Conservation (phyloP, 1,140 invertebrate species). For the Trachymyrmex cornetzi region DNA sequence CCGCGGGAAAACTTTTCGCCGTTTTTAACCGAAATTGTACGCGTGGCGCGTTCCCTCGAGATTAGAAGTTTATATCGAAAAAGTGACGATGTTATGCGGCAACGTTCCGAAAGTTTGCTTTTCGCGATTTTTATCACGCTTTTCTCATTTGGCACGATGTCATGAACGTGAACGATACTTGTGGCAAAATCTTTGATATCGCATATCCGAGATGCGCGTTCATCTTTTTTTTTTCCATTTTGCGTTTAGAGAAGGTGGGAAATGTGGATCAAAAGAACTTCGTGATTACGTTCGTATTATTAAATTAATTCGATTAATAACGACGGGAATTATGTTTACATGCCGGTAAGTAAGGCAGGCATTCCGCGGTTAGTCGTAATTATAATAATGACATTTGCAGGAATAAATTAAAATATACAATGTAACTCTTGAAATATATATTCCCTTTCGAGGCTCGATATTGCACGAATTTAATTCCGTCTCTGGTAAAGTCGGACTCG, state of each 20-base stretch:
- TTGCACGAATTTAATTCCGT: constrained; percentile 2
- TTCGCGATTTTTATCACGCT: background rate
- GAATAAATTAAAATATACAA: constrained; percentile 8
- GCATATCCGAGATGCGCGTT: background rate
- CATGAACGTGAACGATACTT: constrained; percentile 16
- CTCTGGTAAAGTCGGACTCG: background rate
- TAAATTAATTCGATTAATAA: constrained; percentile 35
- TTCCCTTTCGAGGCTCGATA: background rate
- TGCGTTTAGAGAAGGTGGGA: background rate
- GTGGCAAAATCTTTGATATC: background rate
- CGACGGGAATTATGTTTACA: constrained; percentile 12
- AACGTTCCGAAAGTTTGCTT: background rate
- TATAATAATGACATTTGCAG: constrained; percentile 7
- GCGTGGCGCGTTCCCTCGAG: background rate
- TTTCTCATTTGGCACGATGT: constrained; percentile 53
- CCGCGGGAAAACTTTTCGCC: background rate
- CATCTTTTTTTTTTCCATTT: background rate
- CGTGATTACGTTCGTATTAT: background rate
- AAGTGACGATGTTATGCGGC: background rate
- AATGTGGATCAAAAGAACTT: background rate
- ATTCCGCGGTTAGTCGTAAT: background rate
- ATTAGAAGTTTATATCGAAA: background rate
- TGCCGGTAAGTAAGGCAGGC: constrained; percentile 19
- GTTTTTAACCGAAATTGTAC: constrained; percentile 18
- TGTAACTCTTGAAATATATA: constrained; percentile 4